Evolutionary conservation across 2,797 vertebrate species (phyloP), one percentile per base, ranked within the genome.

Genomic region (Lithobates pipiens): DNA sequence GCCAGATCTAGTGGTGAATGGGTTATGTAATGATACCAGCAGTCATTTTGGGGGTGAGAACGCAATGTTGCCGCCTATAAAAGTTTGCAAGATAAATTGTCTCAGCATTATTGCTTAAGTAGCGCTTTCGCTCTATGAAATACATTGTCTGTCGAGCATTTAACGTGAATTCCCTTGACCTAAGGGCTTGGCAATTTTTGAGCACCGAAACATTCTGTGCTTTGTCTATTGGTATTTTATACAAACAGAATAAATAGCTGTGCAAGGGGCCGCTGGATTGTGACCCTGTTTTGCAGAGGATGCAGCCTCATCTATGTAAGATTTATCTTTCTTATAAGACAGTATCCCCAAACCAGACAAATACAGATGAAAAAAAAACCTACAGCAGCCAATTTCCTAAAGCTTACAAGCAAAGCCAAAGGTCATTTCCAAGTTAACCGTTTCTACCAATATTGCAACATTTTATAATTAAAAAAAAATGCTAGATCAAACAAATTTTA

Each of bases 51-150:
- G 67, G 69, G 85, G 42, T 8, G 70, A 82, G 68, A 86, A 77
- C 13, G 63, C 68, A 34, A 77, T 86, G 74, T 71, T 68, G 80
- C 75, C 76, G 27, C 85, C 76, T 83, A 76, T 82, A 86, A 93
- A 89, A 84, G 90, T 92, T 87, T 92, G 92, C 92, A 93, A 97
- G 95, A 97, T 96, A 96, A 96, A 97, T 98, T 95, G 96, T 94
- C 90, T 93, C 92, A 91, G 92, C 95, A 94, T 96, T 97, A 96
- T 95, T 96, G 95, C 95, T 96, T 96, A 96, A 97, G 95, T 96
- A 95, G 95, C 96, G 93, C 90, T 97, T 98, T 96, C 94, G 94
- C 94, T 94, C 93, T 91, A 88, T 88, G 92, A 94, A 95, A 95
- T 95, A 93, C 94, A 95, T 97, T 96, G 97, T 96, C 93, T 92